Evolutionary conservation across 1,140 invertebrate species (phyloP).

Genomic region (Lasaia peninsularis): DNA sequence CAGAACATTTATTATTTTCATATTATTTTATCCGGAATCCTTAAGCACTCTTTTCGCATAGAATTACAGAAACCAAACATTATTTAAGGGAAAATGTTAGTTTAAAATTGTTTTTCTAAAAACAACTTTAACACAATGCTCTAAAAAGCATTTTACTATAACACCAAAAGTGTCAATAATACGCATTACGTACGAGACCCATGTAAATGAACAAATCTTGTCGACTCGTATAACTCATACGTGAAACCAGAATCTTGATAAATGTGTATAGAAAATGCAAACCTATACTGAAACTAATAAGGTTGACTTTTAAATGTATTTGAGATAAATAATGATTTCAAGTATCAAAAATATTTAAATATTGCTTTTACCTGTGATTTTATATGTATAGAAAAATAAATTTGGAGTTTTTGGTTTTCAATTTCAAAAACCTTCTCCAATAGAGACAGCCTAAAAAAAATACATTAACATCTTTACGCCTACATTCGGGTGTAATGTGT

Average conservation of each 20-base stretch:
- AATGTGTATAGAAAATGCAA: neutral
- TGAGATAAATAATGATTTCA: neutral
- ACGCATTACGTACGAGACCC: neutral
- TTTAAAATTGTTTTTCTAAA: neutral
- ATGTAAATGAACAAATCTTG: conserved; percentile 10
- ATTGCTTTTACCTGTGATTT: conserved; percentile 2
- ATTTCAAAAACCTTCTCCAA: too few species aligned
- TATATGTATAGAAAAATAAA: neutral
- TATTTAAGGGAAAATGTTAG: conserved; percentile 7
- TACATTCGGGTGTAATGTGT: too few species aligned
- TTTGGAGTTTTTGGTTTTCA: neutral
- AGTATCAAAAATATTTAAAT: conserved; percentile 5
- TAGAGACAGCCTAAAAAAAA: too few species aligned
- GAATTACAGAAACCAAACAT: conserved; percentile 8
- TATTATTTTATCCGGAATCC: neutral
- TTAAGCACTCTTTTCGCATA: conserved; percentile 4
- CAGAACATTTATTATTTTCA: neutral
- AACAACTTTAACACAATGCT: neutral
- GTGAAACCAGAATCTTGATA: neutral
- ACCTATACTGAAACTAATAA: neutral
- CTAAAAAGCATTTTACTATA: neutral
- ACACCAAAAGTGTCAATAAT: neutral
- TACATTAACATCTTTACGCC: too few species aligned
- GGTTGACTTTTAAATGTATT: neutral
- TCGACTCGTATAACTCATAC: conserved; percentile 9